Evolutionary conservation across 2,888 invertebrate genomes (phyloP), one percentile per base, ranked within the genome.

Genomic region (Ormyrus nitidulus): DNA sequence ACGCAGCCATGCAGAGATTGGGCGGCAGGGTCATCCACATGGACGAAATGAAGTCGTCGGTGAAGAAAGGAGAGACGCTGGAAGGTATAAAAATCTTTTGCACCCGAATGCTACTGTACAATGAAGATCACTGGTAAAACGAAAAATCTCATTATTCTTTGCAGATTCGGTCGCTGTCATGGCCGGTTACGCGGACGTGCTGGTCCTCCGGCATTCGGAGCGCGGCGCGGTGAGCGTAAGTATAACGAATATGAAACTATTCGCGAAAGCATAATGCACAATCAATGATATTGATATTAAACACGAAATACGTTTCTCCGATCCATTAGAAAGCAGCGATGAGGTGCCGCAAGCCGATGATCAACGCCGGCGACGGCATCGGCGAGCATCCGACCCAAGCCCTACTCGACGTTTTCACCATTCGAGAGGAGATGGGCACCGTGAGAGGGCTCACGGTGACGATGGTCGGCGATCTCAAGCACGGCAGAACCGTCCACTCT

Each of bases 341-440:
- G 13, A 94, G 95, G 80, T 95, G 95, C 84, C 93, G 96, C 1
- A 98, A 96, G 87, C 98, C 99, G 0, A 91, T 99, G n/a, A 95
- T 99, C 72, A 99, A 99, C 92, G 99, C 98, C 10, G 99, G 99
- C 1, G 99, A 99, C 91, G 99, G 99, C 8, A 93, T 97, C 0
- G 98, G 98, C 0, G 98, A 99, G 89, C 98, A 99, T 91, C 99
- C 99, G 0, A 98, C 98, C 0, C 99, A 99, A 92, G 99, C 99
- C 0, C 92, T 99, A 11, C 92, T 99, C 9, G 99, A 99, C 88
- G 94, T 99, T 5, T 99, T 99, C 89, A 99, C 99, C 6, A 99
- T 99, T 86, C 93, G 99, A 83, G 98, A 99, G 91, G 99, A 99
- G 92, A 97, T 99, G 82, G 99, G 99, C 84, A 99, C 99, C 0